Evolutionary conservation across 37 sponge, comb jelly and placozoan species (phyloP).

Genomic region (Cliona cf. orientalis): DNA sequence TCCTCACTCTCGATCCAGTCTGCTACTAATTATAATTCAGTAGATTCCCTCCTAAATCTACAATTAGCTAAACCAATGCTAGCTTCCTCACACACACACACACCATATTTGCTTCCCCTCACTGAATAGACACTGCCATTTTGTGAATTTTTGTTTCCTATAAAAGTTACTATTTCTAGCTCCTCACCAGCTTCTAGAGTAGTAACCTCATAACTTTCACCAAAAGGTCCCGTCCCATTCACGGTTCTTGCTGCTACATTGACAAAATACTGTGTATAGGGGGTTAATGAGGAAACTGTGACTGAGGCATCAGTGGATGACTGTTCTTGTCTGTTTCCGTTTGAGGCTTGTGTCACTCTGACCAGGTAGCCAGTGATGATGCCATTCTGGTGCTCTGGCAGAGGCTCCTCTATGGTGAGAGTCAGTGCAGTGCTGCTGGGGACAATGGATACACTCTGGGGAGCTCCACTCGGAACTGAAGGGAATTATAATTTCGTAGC

Average conservation of each 20-base stretch:
- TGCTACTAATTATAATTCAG: too few species aligned
- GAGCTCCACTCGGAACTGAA: constrained; percentile 53
- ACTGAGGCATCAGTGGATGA: neutral
- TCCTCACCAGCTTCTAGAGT: too few species aligned
- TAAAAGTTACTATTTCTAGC: too few species aligned
- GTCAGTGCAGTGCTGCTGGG: constrained; percentile 16
- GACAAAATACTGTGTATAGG: constrained; percentile 19
- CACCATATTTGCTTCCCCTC: too few species aligned
- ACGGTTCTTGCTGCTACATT: constrained; percentile 42
- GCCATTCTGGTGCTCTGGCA: constrained; percentile 33
- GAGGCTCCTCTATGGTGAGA: constrained; percentile 23
- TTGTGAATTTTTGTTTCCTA: too few species aligned
- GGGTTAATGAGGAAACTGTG: neutral
- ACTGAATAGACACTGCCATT: too few species aligned
- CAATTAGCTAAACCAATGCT: too few species aligned
- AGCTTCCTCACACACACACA: too few species aligned
- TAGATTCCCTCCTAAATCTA: too few species aligned
- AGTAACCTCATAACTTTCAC: neutral
- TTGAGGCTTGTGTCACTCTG: neutral
- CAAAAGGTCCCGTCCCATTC: constrained; percentile 46
- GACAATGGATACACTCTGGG: neutral
- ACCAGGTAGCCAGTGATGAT: constrained; percentile 6
- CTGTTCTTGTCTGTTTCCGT: neutral
- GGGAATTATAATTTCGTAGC: too few species aligned
- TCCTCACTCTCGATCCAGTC: too few species aligned